Conservation (phyloP, 1,140 invertebrate species). For the Chrysopa pallens region DNA sequence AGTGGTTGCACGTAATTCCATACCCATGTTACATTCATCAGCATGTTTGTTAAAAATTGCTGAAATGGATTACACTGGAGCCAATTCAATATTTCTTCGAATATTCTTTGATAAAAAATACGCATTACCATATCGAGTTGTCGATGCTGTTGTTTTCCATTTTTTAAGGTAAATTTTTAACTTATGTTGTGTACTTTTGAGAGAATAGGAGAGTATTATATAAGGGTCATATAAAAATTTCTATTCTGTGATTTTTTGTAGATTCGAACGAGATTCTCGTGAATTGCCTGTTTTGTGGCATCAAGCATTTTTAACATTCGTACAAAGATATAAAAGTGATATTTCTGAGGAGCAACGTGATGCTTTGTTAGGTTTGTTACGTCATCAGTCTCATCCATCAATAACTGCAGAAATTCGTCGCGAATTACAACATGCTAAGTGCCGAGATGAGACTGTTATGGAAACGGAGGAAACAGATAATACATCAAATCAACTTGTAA, state of each 20-base stretch:
- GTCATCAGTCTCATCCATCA: constrained; percentile 57
- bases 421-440: constrained; percentile 66
- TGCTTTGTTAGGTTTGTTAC: constrained; percentile 58
- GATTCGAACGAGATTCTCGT: constrained; percentile 67
- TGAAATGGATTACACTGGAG: constrained; percentile 96
- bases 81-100: constrained; percentile 88
- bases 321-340: constrained; percentile 89
- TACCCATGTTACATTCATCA: constrained; percentile 91
- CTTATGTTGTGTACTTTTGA: too few species aligned
- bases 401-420: constrained; percentile 73
- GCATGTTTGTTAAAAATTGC: constrained; percentile 91
- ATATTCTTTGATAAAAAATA: constrained; percentile 97
- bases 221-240: too few species aligned
- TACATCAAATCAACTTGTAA: constrained; percentile 7
- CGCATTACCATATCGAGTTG: constrained; percentile 85
- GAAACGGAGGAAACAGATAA: constrained; percentile 22
- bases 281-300: constrained; percentile 93
- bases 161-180: constrained; percentile 53
- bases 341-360: constrained; percentile 86
- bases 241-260: constrained; percentile 24
- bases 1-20: constrained; percentile 76
- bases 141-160: constrained; percentile 92
- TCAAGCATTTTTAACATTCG: constrained; percentile 84
- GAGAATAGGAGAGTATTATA: too few species aligned
- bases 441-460: constrained; percentile 39